Base-by-base conservation (phyloP, 2,797 vertebrate genomes). In the Gymnocypris eckloni region DNA sequence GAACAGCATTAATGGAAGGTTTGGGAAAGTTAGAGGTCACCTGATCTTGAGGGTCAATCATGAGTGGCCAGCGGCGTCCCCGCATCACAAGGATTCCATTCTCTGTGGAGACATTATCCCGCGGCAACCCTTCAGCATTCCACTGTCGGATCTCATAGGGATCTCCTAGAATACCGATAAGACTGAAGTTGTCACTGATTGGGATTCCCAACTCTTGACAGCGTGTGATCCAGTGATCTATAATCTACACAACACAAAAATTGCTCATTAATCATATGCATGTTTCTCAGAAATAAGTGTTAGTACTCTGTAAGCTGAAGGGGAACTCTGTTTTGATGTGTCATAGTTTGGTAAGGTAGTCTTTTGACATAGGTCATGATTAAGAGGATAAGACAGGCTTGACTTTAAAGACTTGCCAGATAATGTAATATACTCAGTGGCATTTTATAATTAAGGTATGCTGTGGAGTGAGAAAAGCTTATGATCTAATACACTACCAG, bases 21-120 rank as follows among this genome's bases (percentile, higher is more conserved):
- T 10, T 43, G 33, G 61, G 48, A 45, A 33, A 43, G 45, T 48
- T 15, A 81, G 41, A 72, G 66, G 72, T 91, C 87, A 97, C 96
- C 94, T 97, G 96, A 92, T 97, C 97, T 90, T 98, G 96, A 7
- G 96, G 96, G 88, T 98, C 97, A 80, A 97, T 97, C 96, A 97
- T 97, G 67, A 97, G 93, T 43, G 96, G 96, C 96, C 96, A 97
- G 75, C 96, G 95, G 75, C 93, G 95, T 37, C 96, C 96, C 5
- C 94, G 92, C 11, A 96, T 96, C 88, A 97, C 97, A 89, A 97
- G 90, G 91, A 97, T 96, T 28, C 95, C 95, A 15, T 97, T 97
- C 90, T 97, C 97, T 0, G 95, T 97, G 22, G 96, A 97, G 83
- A 96, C 91, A 3, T 89, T 87, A 89, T 97, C 97, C 2, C 95